Evolutionary conservation across 2,113 vertebrate species (phyloP), one percentile per base, ranked within the genome.

Genomic region (Scalopus aquaticus): DNA sequence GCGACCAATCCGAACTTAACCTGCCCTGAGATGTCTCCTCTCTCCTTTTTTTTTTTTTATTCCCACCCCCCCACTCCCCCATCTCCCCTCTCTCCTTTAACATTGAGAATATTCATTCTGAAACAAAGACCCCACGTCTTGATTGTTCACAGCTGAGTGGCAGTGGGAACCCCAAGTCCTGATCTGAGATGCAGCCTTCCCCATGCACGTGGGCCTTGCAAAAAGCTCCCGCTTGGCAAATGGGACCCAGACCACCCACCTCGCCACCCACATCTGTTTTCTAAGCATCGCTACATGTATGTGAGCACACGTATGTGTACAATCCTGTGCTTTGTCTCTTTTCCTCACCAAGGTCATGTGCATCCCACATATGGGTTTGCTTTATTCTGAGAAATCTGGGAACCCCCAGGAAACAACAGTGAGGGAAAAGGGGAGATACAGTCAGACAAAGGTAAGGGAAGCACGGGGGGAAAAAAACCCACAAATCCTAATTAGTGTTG

Each of bases 401-500:
- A 58, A 70, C 39, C 73, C 35, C 7, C 12, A 30, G 13, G 9
- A 67, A 93, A 67, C 12, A 39, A n/a, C 1, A 6, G 4, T 10
- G 13, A 73, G 39, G n/a, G 42, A 11, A 37, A n/a, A 1, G 32
- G 35, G 19, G 69, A 12, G 12, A 3, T 4, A n/a, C 26, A 11
- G n/a, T 10, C 6, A 1, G 24, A 15, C 2, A n/a, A 20, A 9
- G 9, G 22, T 16, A 0, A 11, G 56, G 28, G 28, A 19, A 26
- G 56, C 6, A n/a, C 0, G 4, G 19, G 11, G 26, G 64, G 32
- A 56, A 65, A 54, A 65, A 5, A 2, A 19, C 22, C 20, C 44
- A 78, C 11, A 37, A 16, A 82, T 11, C 3, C 73, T 72, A 22
- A 44, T 4, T 6, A 9, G 3, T 17, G 17, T 1, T 16, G 11